phyloP scores from a whole-genome alignment of 2,113 vertebrate genomes.

The Daubentonia madagascariensis region DNA sequence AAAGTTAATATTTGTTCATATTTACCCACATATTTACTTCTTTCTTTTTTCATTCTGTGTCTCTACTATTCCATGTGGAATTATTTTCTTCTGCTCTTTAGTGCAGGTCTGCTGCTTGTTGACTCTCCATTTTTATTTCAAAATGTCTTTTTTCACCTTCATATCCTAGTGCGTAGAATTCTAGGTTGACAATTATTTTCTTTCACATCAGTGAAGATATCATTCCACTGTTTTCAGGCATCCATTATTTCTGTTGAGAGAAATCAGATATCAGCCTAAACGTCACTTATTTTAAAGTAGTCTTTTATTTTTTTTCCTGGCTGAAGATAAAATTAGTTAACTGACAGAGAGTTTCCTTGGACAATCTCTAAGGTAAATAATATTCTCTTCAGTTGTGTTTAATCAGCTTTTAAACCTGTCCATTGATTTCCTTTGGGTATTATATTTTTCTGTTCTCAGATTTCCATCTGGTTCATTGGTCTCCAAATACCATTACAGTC shows the following conservation, averaged over 20 bases:
- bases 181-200: background rate
- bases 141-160: background rate
- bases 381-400: background rate
- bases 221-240: background rate
- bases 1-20: too few relatives aligned
- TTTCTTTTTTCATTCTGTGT: background rate
- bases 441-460: background rate
- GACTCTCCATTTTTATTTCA: background rate
- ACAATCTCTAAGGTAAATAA: background rate
- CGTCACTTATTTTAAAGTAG: background rate
- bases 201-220: background rate
- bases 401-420: background rate
- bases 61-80: background rate
- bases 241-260: background rate
- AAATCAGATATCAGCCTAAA: background rate
- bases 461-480: background rate
- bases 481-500: background rate
- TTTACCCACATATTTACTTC: background rate
- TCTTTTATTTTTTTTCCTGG: background rate
- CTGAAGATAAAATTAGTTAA: too few relatives aligned
- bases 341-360: background rate
- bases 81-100: background rate
- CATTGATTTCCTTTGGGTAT: background rate
- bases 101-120: background rate
- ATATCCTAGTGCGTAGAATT: background rate